Base-by-base conservation (phyloP, 2,888 invertebrate genomes). In the Yponomeuta cagnagella region DNA sequence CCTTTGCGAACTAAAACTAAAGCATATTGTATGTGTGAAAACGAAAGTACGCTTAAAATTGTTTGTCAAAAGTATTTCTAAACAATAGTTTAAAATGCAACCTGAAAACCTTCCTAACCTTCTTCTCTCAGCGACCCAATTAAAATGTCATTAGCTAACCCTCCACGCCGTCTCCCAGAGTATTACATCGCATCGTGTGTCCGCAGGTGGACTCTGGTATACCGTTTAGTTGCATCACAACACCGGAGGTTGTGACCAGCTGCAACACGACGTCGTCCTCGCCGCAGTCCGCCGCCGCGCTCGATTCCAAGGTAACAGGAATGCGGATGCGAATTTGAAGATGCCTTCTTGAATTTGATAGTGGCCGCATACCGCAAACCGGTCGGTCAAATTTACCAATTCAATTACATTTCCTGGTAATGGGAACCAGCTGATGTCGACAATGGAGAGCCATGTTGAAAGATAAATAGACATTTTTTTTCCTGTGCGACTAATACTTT, bases 181-280 rank as follows among this genome's bases (percentile, higher is more conserved):
- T 58, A 15, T 65, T 65, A 33, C 33, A 65, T 30, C 30, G 65
- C 30, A 31, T n/a, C 48, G 23, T 68, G 33, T 69, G 15, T 69
- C 37, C 64, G 70, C 90, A 92, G 91, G 88, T 89, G 77, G 91
- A 92, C 80, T 85, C 91, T 72, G 88, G 90, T 74, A 90, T 92
- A 81, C 88, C 91, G 81, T 92, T 91, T 83, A 90, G 87, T 84
- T 91, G 91, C 89, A 91, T 92, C 89, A 90, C 91, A 78, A 89
- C 87, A 72, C 89, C 91, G 72, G 91, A 90, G 86, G 91, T 90
- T 76, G 90, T 89, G 82, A 77, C 87, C 74, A 87, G 87, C 78
- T 89, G 90, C 86, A 88, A 85, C 83, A 88, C 89, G 73, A 89
- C 90, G 65, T 77, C 90, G 52, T 85, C 90, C 71, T 77, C 85